Evolutionary conservation across 37 sponge, comb jelly and placozoan species (phyloP), one percentile per base, ranked within the genome.

Genomic region (Tethya wilhelma): DNA sequence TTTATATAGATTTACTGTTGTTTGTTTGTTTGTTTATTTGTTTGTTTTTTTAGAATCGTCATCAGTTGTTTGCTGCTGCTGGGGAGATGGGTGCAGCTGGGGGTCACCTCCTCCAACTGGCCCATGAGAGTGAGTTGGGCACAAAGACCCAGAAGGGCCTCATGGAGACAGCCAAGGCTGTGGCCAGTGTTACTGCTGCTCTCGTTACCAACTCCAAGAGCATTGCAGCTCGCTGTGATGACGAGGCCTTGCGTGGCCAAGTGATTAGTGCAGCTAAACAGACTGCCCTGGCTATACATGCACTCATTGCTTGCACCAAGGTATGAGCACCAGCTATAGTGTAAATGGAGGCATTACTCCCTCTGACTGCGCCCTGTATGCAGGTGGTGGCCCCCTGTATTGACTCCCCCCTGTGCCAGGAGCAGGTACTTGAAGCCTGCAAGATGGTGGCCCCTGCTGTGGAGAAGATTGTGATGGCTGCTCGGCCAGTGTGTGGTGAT

Each of bases 111-210:
- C 84, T 96, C 36, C 36, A 44, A 53, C 69, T 90, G 53, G 87
- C 86, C 23, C 91, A 87, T 39, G 93, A 90, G 22, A 64, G 79
- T n/a, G 90, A 87, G 49, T 93, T 96, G 69, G 91, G 89, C 60
- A 77, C 66, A 20, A 81, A 79, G 78, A 89, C 82, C 30, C 96
- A 95, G 72, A 89, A 95, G 31, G 84, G 86, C 23, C 83, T 96
- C 11, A 80, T 96, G 46, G 75, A 86, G 41, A 90, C 89, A 83
- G 99, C 99, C 31, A 96, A 99, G 86, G 82, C 88, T 34, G 96
- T 99, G 2, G 97, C 97, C 32, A 66, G 71, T 28, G 92, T 95
- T 23, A 96, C 99, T 25, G 84, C 93, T 64, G 91, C 87, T 14
- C 91, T 99, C 20, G 97, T 99, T 22, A 90, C 83, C 66, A 90